Evolutionary conservation across 1,140 invertebrate species (phyloP).

Genomic region (Potamilus streckersoni): DNA sequence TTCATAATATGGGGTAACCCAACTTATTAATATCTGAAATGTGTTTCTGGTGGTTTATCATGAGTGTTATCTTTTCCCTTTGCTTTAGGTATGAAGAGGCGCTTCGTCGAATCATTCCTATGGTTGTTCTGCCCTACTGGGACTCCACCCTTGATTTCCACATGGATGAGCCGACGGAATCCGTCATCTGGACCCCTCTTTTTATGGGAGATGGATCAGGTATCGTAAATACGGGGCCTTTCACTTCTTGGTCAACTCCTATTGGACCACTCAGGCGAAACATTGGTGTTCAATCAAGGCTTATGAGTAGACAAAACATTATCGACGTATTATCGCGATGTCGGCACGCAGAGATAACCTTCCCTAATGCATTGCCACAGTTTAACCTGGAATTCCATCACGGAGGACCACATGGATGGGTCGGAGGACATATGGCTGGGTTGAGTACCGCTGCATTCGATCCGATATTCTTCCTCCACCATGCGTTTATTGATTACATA

Average conservation of each 20-base stretch:
- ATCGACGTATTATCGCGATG: background rate
- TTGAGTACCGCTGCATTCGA: constrained; percentile 60
- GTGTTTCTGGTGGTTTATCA: no score
- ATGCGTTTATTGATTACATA: constrained; percentile 62
- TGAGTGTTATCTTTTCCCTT: background rate
- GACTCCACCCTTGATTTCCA: constrained; percentile 45
- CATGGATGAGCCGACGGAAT: constrained; percentile 55
- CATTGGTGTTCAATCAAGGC: background rate
- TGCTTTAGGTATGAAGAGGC: background rate
- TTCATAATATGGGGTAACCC: no score
- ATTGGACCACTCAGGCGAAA: background rate
- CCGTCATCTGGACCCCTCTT: constrained; percentile 9
- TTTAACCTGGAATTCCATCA: constrained; percentile 46
- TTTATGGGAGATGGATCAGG: no score
- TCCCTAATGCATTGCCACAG: constrained; percentile 8
- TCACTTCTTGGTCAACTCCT: no score
- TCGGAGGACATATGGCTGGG: constrained; percentile 45
- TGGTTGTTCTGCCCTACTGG: no score
- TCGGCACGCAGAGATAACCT: background rate
- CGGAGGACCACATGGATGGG: constrained; percentile 38
- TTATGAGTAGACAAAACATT: background rate
- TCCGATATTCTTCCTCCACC: constrained; percentile 65
- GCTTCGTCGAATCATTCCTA: no score
- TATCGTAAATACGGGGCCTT: no score
- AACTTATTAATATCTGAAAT: no score